Evolutionary conservation across 2,113 vertebrate species (phyloP).

Genomic region (Burhinus bistriatus): DNA sequence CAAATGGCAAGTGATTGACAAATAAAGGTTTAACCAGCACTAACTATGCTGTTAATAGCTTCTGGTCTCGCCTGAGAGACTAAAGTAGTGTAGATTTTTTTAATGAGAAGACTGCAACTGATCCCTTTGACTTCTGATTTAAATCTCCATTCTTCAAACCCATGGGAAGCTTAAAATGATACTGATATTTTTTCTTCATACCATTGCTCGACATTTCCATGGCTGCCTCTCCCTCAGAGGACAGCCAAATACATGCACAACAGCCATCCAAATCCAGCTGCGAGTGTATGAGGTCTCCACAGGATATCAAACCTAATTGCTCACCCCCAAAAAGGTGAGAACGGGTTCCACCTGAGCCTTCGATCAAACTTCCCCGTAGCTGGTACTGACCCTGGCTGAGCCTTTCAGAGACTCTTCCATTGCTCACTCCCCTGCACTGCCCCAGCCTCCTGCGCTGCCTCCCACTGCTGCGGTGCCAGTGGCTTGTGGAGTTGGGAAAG

Average conservation of each 20-base stretch:
- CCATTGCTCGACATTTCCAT: neutral
- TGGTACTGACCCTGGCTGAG: neutral
- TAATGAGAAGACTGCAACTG: neutral
- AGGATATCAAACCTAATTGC: neutral
- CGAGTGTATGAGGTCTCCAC: neutral
- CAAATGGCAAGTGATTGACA: neutral
- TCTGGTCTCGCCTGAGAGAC: neutral
- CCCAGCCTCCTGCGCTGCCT: neutral
- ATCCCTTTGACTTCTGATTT: neutral
- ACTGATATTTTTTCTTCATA: neutral
- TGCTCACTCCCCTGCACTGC: neutral
- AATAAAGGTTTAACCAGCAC: neutral
- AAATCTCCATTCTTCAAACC: neutral
- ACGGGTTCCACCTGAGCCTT: neutral
- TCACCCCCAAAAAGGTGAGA: neutral
- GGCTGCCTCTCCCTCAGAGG: neutral
- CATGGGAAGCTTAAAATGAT: neutral
- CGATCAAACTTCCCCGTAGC: neutral
- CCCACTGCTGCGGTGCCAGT: accelerated
- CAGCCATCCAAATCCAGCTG: neutral
- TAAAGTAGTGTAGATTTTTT: neutral
- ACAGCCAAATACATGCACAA: neutral
- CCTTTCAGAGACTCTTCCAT: neutral
- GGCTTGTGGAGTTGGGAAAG: neutral
- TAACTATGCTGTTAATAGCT: neutral